Evolutionary conservation across 2,888 invertebrate genomes (phyloP).

Genomic region (Trichacis sp.): DNA sequence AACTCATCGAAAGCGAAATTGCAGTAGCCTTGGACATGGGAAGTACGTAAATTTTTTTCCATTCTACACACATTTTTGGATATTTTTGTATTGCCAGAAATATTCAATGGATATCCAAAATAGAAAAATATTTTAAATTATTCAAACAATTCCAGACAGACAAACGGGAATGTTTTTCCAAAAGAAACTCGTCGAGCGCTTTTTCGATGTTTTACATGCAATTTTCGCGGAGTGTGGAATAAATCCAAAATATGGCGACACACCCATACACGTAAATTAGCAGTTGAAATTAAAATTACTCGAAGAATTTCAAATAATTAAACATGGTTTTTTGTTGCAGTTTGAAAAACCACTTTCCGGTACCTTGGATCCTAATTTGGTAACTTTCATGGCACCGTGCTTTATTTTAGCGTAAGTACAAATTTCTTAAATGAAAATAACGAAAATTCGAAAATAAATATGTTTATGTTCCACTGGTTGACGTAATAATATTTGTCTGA

Average conservation of each 20-base stretch:
- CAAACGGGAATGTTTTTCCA: conserved; percentile 84
- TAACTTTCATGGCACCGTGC: conserved; percentile 87
- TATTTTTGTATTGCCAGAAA: too few species aligned
- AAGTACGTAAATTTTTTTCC: conserved; percentile 69
- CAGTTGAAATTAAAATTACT: conserved; percentile 14
- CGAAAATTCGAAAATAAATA: conserved; percentile 4
- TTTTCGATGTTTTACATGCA: conserved; percentile 76
- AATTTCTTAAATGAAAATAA: too few species aligned
- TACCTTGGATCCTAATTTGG: conserved; percentile 76
- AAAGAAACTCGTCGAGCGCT: conserved; percentile 77
- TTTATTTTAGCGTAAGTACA: conserved; percentile 82
- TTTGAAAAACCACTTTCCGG: conserved; percentile 82
- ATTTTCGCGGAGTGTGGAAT: conserved; percentile 77
- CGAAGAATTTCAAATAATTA: conserved; percentile 31
- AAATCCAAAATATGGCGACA: conserved; percentile 71
- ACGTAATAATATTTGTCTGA: too few species aligned
- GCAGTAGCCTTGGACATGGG: conserved; percentile 81
- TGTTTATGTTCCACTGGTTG: too few species aligned
- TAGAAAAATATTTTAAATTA: too few species aligned
- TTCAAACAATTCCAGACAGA: conserved; percentile 80
- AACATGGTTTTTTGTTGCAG: conserved; percentile 58
- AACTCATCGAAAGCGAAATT: conserved; percentile 71
- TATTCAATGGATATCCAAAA: too few species aligned
- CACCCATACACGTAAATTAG: conserved; percentile 72
- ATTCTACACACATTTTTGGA: too few species aligned